Evolutionary conservation across 2,113 vertebrate genomes (phyloP).

Genomic region (Cynopterus brachyotis): DNA sequence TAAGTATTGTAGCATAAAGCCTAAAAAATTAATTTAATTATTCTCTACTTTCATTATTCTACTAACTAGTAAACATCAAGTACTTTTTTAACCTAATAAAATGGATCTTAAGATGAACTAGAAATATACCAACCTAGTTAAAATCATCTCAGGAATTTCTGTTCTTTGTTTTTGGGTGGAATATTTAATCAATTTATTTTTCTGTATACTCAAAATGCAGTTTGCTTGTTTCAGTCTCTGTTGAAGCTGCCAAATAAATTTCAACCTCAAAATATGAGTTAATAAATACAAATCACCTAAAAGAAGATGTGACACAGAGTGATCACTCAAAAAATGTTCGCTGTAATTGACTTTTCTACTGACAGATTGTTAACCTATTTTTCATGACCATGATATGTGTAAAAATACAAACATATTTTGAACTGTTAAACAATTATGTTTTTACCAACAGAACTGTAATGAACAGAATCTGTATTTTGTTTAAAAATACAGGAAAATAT

Average conservation of each 20-base stretch:
- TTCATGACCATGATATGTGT: slow-evolving; percentile 48
- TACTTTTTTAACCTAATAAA: not conserved
- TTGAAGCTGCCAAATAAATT: slow-evolving; percentile 31
- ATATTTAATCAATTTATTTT: not conserved
- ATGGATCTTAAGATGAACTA: not conserved
- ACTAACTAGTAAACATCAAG: not conserved
- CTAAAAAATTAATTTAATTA: not conserved
- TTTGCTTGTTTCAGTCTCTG: slow-evolving; percentile 20
- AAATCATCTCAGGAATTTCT: not conserved
- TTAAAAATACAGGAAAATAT: slow-evolving; percentile 61
- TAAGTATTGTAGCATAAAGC: not conserved
- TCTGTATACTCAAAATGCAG: not conserved
- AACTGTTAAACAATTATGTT: slow-evolving; percentile 57
- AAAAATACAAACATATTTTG: slow-evolving; percentile 66
- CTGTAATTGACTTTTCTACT: not conserved
- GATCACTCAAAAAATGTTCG: not conserved
- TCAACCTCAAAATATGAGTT: not conserved
- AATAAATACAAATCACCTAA: not conserved
- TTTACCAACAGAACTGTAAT: slow-evolving; percentile 52
- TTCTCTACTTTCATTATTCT: not conserved
- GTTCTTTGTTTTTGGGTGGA: not conserved
- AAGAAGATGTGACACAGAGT: not conserved
- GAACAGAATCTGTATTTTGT: slow-evolving; percentile 60
- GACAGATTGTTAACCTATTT: slow-evolving; percentile 60
- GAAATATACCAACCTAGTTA: not conserved